A percentile compares a stretch with the other conserved stretches of the same genome.
phyloP scores from a whole-genome alignment of 2,113 vertebrate genomes.

The Rhizomys pruinosus region DNA sequence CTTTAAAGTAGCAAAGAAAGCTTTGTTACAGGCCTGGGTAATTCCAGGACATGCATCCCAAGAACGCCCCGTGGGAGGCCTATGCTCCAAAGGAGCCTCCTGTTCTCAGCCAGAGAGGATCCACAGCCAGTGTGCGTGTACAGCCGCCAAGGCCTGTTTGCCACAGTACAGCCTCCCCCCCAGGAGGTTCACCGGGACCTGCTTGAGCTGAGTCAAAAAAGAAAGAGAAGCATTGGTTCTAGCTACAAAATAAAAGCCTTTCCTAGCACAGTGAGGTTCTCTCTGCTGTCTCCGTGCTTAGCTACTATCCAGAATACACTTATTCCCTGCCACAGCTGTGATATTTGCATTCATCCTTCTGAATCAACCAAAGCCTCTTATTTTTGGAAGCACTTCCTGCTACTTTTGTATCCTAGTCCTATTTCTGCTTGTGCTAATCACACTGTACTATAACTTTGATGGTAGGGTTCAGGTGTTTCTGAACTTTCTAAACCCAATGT shows the following conservation, averaged over 20 bases:
- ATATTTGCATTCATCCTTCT: slow-evolving; percentile 37
- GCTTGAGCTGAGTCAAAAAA: slow-evolving; percentile 17
- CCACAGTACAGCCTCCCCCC: not conserved
- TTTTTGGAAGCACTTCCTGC: slow-evolving; percentile 28
- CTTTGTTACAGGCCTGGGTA: slow-evolving; percentile 76
- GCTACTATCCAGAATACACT: not conserved
- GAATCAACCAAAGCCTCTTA: not conserved
- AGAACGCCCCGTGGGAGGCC: slow-evolving; percentile 72
- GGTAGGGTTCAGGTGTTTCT: slow-evolving; percentile 34
- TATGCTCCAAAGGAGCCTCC: slow-evolving; percentile 69
- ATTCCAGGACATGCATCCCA: slow-evolving; percentile 76
- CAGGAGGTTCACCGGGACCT: slow-evolving; percentile 10
- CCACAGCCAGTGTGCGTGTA: slow-evolving; percentile 48
- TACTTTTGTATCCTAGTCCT: not conserved
- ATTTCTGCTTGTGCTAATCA: slow-evolving; percentile 34
- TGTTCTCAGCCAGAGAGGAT: slow-evolving; percentile 64
- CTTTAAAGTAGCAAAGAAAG: slow-evolving; percentile 79
- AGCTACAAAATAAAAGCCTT: slow-evolving; percentile 26
- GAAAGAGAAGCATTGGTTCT: not conserved
- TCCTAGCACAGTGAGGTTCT: slow-evolving; percentile 26
- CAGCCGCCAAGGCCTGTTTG: slow-evolving; percentile 29
- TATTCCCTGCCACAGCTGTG: slow-evolving; percentile 8
- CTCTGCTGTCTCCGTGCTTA: slow-evolving; percentile 17
- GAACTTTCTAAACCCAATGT: slow-evolving; percentile 32
- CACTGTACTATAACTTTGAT: not conserved